Percentiles rank a stretch among this genome's conserved stretches.
These are phyloP conservation scores for Cataglyphis livida DNA, from an alignment of 2,888 invertebrate species.

Conservation along the genomic window DNA sequence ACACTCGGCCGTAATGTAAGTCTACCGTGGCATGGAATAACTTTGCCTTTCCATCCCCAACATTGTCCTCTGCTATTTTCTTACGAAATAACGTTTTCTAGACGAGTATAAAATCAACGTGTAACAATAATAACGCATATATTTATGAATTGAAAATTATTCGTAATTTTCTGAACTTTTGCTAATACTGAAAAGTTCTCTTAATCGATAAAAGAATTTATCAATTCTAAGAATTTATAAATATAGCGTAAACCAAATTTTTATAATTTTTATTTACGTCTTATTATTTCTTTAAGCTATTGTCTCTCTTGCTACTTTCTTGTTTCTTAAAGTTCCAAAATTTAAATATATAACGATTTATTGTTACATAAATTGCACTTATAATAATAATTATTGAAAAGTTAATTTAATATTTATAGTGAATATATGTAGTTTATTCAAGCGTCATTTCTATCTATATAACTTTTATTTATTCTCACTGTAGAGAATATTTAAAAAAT, in stretches of 20 bases:
- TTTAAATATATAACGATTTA: not conserved
- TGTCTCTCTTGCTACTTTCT: not conserved
- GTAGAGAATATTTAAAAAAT: too few species aligned
- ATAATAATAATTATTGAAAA: not conserved
- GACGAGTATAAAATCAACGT: conserved; percentile 13
- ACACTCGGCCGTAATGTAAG: conserved; percentile 35
- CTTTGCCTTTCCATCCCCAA: conserved; percentile 28
- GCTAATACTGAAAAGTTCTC: not conserved
- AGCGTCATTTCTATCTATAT: not conserved
- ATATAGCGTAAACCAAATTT: not conserved
- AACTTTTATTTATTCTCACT: not conserved
- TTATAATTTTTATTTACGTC: not conserved
- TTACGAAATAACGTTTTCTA: conserved; percentile 16
- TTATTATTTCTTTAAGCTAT: not conserved
- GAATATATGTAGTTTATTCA: not conserved
- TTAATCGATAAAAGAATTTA: not conserved
- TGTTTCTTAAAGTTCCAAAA: not conserved
- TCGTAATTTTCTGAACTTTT: not conserved
- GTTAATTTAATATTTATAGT: not conserved
- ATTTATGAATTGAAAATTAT: not conserved
- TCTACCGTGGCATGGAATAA: conserved; percentile 13
- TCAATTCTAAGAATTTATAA: not conserved
- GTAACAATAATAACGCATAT: not conserved
- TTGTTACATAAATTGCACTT: not conserved
- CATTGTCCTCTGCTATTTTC: not conserved